Evolutionary conservation across 2,113 vertebrate species (phyloP).

Genomic region (Psettodes erumei): DNA sequence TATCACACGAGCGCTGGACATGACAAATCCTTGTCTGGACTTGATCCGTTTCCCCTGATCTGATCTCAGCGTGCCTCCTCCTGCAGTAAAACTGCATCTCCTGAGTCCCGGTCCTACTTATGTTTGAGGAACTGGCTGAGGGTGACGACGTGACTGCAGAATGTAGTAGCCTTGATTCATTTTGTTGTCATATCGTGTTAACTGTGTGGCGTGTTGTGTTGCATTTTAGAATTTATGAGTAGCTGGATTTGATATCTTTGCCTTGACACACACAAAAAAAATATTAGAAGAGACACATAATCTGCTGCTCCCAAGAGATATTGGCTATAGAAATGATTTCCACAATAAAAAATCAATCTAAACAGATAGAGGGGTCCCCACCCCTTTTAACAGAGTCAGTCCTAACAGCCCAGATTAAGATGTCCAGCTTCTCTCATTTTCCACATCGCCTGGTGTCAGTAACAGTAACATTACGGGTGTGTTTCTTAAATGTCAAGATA

Average conservation of each 20-base stretch:
- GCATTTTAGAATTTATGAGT: neutral
- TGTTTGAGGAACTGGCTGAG: neutral
- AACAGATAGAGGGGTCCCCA: neutral
- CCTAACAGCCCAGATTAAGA: no score
- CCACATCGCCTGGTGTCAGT: slow-evolving; percentile 32
- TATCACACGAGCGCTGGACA: neutral
- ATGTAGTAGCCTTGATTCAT: neutral
- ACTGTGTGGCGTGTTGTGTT: slow-evolving; percentile 4
- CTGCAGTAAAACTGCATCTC: neutral
- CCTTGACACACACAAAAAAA: neutral
- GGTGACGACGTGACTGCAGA: neutral
- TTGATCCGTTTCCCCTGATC: neutral
- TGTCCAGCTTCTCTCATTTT: slow-evolving; percentile 36
- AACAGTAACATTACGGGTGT: slow-evolving; percentile 53
- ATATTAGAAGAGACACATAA: neutral
- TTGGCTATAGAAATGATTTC: neutral
- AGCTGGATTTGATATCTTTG: neutral
- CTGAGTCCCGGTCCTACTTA: neutral
- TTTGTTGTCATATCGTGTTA: neutral
- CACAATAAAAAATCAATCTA: neutral
- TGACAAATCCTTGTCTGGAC: neutral
- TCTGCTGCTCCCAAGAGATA: neutral
- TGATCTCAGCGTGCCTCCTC: neutral
- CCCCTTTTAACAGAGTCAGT: no score
- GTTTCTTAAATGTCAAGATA: slow-evolving; percentile 62